phyloP scores from a whole-genome alignment of 2,113 vertebrate species.

The Arizona elegans region DNA sequence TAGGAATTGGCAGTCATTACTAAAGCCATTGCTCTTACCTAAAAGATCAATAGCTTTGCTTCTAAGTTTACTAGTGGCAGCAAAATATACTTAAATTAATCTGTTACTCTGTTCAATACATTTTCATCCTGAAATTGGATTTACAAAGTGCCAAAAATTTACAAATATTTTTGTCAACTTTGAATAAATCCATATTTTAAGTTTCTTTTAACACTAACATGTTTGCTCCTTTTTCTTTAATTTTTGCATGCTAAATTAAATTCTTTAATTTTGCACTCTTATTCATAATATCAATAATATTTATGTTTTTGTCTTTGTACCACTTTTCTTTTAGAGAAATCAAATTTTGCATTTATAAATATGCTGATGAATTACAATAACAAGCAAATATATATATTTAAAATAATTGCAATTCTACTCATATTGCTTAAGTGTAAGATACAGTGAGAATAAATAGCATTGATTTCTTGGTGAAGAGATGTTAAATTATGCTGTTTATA shows the following conservation, averaged over 20 bases:
- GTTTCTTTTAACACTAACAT: background rate
- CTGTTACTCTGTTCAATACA: background rate
- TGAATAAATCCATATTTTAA: background rate
- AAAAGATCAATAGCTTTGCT: background rate
- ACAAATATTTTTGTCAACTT: background rate
- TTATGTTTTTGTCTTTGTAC: background rate
- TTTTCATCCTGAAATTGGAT: background rate
- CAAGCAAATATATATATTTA: background rate
- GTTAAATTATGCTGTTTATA: background rate
- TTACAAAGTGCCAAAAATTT: background rate
- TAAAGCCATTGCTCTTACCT: background rate
- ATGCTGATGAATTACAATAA: background rate
- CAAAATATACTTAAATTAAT: background rate
- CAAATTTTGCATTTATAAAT: background rate
- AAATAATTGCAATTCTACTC: background rate
- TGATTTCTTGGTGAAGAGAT: background rate
- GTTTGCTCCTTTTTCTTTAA: background rate
- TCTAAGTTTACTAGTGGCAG: background rate
- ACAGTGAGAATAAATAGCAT: background rate
- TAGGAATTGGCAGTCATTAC: background rate
- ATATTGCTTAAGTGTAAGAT: background rate
- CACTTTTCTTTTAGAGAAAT: background rate
- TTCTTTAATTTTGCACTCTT: background rate
- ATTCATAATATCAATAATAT: background rate
- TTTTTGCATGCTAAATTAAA: background rate